These are phyloP conservation scores for Chinchilla lanigera DNA, from an alignment of 2,113 vertebrate genomes.

Conservation along the genomic window DNA sequence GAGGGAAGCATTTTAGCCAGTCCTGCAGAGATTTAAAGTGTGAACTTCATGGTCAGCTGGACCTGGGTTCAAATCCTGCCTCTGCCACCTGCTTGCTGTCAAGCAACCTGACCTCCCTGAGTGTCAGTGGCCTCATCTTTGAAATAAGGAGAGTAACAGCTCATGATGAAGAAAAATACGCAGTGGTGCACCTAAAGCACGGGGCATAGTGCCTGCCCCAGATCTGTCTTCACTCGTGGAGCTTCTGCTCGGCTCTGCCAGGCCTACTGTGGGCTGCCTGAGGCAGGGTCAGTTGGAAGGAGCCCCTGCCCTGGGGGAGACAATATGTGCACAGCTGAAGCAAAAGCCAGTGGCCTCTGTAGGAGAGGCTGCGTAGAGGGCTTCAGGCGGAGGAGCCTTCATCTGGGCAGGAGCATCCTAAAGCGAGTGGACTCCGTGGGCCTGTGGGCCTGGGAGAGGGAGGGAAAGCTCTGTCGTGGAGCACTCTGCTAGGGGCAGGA, in stretches of 20 bases:
- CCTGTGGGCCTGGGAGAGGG: neutral
- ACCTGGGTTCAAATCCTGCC: neutral
- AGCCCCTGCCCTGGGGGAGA: neutral
- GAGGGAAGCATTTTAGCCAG: neutral
- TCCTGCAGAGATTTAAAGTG: neutral
- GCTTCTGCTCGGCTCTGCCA: neutral
- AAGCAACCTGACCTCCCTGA: neutral
- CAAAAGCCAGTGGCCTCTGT: neutral
- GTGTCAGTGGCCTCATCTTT: neutral
- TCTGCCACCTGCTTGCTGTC: neutral
- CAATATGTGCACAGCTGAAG: neutral
- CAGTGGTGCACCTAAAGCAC: too few relatives aligned
- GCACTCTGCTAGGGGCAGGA: neutral
- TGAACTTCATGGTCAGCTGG: neutral
- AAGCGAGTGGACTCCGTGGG: neutral
- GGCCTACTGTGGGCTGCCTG: neutral
- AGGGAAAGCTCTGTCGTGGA: neutral
- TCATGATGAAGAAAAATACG: neutral
- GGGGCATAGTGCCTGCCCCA: neutral
- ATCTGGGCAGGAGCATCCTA: neutral
- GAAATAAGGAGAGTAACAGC: neutral
- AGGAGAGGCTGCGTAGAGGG: neutral
- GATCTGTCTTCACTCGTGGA: neutral
- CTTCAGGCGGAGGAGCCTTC: neutral
- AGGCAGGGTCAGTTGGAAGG: neutral